Evolutionary conservation across 2,888 invertebrate species (phyloP), one percentile per base, ranked within the genome.

Genomic region (Drosophila eohydei): DNA sequence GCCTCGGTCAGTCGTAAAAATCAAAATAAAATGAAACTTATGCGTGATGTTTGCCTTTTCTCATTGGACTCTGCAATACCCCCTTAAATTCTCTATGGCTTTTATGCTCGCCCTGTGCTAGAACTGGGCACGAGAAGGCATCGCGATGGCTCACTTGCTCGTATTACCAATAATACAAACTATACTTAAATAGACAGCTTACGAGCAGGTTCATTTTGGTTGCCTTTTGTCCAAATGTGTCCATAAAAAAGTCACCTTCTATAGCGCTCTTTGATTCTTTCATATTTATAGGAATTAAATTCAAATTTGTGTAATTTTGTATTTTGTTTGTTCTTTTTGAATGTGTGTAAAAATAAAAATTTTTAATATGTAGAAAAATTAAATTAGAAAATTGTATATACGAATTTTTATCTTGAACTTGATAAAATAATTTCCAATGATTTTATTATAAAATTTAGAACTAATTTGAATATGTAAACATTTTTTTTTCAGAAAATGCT

Each of bases 1-100:
- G 62, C 52, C 52, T 66, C 26, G 66, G 60, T 48, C 72, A 80
- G 80, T 90, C 84, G 81, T 91, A 91, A 91, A 91, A 91, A 91
- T 91, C 91, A 90, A 91, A 91, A 91, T 90, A 90, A 88, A 90
- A 90, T 91, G 89, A 83, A 86, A 90, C 89, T 88, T 90, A 91
- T 91, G 91, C 90, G 86, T 87, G 90, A 85, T 85, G 88, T 80
- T 86, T 80, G 71, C 74, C 61, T 64, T 73, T 83, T 83, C 61
- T 58, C 66, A 58, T 72, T 74, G 65, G 68, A 63, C 70, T 80
- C 61, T 63, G 55, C 55, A 21, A 36, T 48, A 21, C 9, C 38
- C 48, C 57, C 46, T 9, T 21, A 28, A 8, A 14, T 38, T 14
- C 56, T 28, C 46, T 36, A 28, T 41, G 26, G 36, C 30, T 60